phyloP scores from a whole-genome alignment of 2,888 invertebrate species.

The Plutella xylostella region DNA sequence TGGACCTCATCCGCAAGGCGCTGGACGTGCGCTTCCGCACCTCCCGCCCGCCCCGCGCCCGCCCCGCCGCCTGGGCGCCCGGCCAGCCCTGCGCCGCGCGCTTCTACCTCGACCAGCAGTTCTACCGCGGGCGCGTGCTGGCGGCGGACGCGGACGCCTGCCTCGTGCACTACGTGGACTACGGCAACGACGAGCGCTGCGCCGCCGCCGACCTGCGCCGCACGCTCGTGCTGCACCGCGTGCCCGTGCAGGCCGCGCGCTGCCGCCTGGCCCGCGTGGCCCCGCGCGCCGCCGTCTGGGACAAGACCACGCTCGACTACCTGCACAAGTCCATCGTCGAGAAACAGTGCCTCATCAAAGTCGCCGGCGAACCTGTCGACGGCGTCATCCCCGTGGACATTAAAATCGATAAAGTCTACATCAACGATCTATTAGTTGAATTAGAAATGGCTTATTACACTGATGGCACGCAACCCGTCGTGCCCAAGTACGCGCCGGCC shows the following conservation, averaged over 20 bases:
- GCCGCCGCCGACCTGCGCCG: slow-evolving; percentile 68
- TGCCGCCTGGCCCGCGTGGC: slow-evolving; percentile 62
- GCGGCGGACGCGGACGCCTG: slow-evolving; percentile 46
- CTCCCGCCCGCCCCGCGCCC: slow-evolving; percentile 41
- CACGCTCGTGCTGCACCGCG: slow-evolving; percentile 70
- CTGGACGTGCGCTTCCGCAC: slow-evolving; percentile 57
- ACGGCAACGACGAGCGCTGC: slow-evolving; percentile 81
- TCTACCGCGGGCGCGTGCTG: slow-evolving; percentile 77
- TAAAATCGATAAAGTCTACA: slow-evolving; percentile 43
- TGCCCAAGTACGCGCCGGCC: slow-evolving; percentile 28
- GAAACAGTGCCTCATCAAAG: slow-evolving; percentile 61
- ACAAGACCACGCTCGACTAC: slow-evolving; percentile 66
- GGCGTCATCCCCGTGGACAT: slow-evolving; percentile 41
- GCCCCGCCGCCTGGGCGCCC: slow-evolving; percentile 64
- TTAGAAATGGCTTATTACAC: slow-evolving; percentile 48
- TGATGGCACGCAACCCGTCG: slow-evolving; percentile 37
- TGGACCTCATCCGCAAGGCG: slow-evolving; percentile 60
- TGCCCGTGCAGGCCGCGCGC: slow-evolving; percentile 75
- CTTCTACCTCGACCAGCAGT: slow-evolving; percentile 73
- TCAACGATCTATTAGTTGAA: slow-evolving; percentile 60
- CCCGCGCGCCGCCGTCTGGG: slow-evolving; percentile 51
- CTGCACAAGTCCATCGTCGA: slow-evolving; percentile 72
- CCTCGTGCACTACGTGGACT: slow-evolving; percentile 81
- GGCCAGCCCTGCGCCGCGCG: slow-evolving; percentile 78
- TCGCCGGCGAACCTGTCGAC: slow-evolving; percentile 39